Conservation (phyloP, 2,113 vertebrate genomes). For the Xyliphius kryptos region DNA sequence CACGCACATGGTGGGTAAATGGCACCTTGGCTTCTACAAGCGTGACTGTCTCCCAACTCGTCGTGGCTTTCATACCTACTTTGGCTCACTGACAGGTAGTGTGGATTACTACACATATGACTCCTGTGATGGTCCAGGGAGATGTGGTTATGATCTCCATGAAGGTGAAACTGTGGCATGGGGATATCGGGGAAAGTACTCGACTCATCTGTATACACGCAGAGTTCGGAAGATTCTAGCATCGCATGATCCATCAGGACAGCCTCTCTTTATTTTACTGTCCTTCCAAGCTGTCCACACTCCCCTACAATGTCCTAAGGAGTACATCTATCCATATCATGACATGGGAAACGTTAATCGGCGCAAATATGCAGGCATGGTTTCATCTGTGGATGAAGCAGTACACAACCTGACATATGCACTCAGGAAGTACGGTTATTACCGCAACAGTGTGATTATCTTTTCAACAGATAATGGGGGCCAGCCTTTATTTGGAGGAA, state of each 20-base stretch:
- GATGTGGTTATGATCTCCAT: constrained; percentile 89
- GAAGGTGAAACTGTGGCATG: constrained; percentile 88
- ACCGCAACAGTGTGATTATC: constrained; percentile 86
- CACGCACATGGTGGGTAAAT: constrained; percentile 98
- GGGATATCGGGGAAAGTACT: constrained; percentile 86
- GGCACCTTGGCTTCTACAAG: constrained; percentile 97
- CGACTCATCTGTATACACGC: constrained; percentile 87
- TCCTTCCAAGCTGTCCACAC: constrained; percentile 96
- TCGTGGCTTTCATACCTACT: constrained; percentile 88
- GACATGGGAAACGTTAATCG: constrained; percentile 80
- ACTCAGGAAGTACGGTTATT: constrained; percentile 90
- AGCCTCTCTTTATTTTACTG: constrained; percentile 88
- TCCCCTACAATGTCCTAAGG: constrained; percentile 83
- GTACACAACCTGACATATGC: constrained; percentile 90
- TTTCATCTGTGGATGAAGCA: constrained; percentile 88
- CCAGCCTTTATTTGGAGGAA: constrained; percentile 90
- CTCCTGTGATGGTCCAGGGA: constrained; percentile 81
- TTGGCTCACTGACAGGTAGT: constrained; percentile 90
- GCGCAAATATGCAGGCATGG: constrained; percentile 91
- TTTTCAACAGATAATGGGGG: constrained; percentile 94
- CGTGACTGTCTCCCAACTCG: constrained; percentile 92
- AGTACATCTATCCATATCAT: constrained; percentile 88
- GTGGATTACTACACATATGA: constrained; percentile 94
- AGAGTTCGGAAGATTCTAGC: constrained; percentile 85
- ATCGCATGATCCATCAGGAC: constrained; percentile 70